These are phyloP conservation scores for Acrocera orbiculus DNA, from an alignment of 2,888 invertebrate species.

Conservation along the genomic window DNA sequence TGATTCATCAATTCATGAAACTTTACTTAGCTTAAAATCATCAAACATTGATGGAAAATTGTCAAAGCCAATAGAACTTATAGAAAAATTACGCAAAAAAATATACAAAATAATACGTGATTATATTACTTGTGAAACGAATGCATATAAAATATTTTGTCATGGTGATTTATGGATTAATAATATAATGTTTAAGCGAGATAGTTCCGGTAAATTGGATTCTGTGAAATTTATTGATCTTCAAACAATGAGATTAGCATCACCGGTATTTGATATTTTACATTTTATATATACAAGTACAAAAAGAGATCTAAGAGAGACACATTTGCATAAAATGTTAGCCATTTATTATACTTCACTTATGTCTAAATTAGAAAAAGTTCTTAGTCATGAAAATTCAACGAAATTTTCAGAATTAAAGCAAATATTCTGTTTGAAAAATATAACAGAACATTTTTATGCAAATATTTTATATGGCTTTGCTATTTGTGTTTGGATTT, in stretches of 20 bases:
- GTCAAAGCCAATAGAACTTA: conserved; percentile 19
- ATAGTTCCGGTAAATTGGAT: conserved; percentile 9
- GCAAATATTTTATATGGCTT: conserved; percentile 24
- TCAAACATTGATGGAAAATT: conserved; percentile 23
- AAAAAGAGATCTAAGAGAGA: conserved; percentile 20
- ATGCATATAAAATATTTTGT: conserved; percentile 22
- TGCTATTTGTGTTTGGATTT: conserved; percentile 25
- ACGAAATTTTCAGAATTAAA: conserved; percentile 15
- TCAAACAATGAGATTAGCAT: conserved; percentile 26
- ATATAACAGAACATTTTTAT: conserved; percentile 22
- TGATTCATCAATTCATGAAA: conserved; percentile 22
- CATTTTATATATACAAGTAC: conserved; percentile 30
- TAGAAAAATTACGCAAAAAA: conserved; percentile 19
- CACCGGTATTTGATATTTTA: conserved; percentile 26
- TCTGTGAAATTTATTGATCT: conserved; percentile 25
- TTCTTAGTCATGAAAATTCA: conserved; percentile 5
- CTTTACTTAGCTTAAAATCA: conserved; percentile 20
- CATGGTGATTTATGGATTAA: conserved; percentile 30
- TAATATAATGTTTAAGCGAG: conserved; percentile 25
- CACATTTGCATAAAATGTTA: conserved; percentile 19
- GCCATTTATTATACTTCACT: conserved; percentile 21
- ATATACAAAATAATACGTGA: conserved; percentile 19
- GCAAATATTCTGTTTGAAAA: conserved; percentile 19
- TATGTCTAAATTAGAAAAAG: conserved; percentile 15
- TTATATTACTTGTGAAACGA: conserved; percentile 16